phyloP scores from a whole-genome alignment of 1,140 invertebrate species.

The Dinoponera quadriceps region DNA sequence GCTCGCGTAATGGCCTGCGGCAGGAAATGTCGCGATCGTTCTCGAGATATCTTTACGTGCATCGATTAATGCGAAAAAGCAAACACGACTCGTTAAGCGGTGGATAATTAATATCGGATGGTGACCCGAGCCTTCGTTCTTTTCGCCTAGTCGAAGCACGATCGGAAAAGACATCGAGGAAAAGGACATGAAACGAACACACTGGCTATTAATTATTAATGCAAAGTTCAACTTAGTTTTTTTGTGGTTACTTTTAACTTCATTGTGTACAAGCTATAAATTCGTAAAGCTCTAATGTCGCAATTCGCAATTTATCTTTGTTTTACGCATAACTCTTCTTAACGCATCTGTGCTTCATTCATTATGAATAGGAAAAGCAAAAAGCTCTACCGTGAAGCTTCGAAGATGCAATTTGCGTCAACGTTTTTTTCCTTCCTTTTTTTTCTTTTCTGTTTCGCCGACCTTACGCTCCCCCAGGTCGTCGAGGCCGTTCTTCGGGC shows the following conservation, averaged over 20 bases:
- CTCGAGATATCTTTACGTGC: conserved; percentile 78
- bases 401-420: background rate
- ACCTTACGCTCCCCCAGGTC: conserved; percentile 12
- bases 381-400: background rate
- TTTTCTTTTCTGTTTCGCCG: conserved; percentile 29
- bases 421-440: conserved; percentile 3
- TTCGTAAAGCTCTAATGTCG: background rate
- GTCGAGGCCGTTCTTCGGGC: background rate
- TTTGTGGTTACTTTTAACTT: background rate
- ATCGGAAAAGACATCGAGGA: background rate
- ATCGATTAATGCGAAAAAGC: conserved; percentile 83
- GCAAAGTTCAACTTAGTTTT: conserved; percentile 7
- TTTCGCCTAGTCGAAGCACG: background rate
- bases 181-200: conserved; percentile 21
- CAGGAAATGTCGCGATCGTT: conserved; percentile 61
- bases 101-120: conserved; percentile 81
- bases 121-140: conserved; percentile 75
- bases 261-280: background rate
- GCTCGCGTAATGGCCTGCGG: background rate
- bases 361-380: conserved; percentile 13
- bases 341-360: background rate
- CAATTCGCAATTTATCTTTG: background rate
- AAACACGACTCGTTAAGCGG: conserved; percentile 83
- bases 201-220: conserved; percentile 13
- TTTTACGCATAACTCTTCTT: background rate